phyloP scores from a whole-genome alignment of 2,888 invertebrate species.

The Brenthis ino region DNA sequence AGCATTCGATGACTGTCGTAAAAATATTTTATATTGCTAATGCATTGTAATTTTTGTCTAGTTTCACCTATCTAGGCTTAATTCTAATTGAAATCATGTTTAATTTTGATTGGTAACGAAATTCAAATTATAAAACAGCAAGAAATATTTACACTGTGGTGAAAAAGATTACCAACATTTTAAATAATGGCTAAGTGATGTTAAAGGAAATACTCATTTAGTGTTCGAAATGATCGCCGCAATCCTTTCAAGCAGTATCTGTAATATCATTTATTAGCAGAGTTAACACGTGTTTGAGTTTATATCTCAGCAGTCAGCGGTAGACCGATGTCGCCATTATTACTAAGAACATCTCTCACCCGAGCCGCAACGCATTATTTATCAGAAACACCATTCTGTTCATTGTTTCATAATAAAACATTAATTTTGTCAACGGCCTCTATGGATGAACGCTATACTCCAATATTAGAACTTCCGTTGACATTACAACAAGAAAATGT shows the following conservation, averaged over 20 bases:
- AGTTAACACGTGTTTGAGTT: slow-evolving; percentile 48
- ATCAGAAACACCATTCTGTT: slow-evolving; percentile 69
- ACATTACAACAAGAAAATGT: slow-evolving; percentile 52
- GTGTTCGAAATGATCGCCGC: slow-evolving; percentile 24
- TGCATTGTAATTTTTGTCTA: too few relatives aligned
- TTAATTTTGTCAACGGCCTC: slow-evolving; percentile 77
- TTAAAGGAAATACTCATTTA: slow-evolving; percentile 29
- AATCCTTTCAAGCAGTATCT: slow-evolving; percentile 37
- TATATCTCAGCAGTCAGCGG: slow-evolving; percentile 52
- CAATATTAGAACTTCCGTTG: slow-evolving; percentile 78
- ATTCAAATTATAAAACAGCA: too few relatives aligned
- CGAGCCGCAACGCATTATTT: slow-evolving; percentile 65
- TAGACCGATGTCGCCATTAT: slow-evolving; percentile 54
- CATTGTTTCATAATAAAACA: slow-evolving; percentile 81
- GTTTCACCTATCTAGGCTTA: too few relatives aligned
- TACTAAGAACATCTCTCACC: slow-evolving; percentile 64
- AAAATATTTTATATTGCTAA: not conserved
- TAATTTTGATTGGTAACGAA: too few relatives aligned
- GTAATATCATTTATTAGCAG: slow-evolving; percentile 49
- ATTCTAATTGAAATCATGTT: too few relatives aligned
- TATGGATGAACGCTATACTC: slow-evolving; percentile 63
- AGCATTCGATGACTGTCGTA: not conserved
- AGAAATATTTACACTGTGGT: not conserved
- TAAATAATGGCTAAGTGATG: slow-evolving; percentile 19
- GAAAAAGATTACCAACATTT: not conserved